Conservation (phyloP, 2,113 vertebrate species). For the Sinocyclocheilus anophthalmus region DNA sequence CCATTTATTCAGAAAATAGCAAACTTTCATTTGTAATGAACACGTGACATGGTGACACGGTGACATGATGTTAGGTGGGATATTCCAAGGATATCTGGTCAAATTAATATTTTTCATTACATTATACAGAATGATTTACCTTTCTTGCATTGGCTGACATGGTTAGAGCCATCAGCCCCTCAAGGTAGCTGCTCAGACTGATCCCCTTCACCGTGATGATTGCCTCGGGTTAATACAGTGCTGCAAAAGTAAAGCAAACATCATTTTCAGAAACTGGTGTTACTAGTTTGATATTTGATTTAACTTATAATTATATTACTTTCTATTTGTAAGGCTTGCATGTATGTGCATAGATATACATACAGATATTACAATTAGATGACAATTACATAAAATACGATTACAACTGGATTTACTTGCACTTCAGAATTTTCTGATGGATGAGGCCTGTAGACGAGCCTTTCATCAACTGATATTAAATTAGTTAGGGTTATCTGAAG, state of each 20-base stretch:
- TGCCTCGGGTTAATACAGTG: constrained; percentile 93
- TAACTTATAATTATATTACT: neutral
- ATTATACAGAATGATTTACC: constrained; percentile 69
- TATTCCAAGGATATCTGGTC: constrained; percentile 19
- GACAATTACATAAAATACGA: neutral
- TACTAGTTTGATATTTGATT: neutral
- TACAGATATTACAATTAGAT: neutral
- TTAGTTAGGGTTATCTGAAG: constrained; percentile 94
- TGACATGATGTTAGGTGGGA: neutral
- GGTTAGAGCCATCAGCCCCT: constrained; percentile 91
- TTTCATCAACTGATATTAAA: constrained; percentile 94
- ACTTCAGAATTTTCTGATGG: constrained; percentile 88
- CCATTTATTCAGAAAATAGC: neutral
- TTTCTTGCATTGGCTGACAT: constrained; percentile 95
- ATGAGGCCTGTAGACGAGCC: constrained; percentile 90
- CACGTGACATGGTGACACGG: neutral
- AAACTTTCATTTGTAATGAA: constrained; percentile 7
- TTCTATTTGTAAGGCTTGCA: neutral
- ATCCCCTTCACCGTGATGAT: constrained; percentile 95
- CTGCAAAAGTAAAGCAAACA: constrained; percentile 66
- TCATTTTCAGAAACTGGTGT: neutral
- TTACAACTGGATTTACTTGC: constrained; percentile 74
- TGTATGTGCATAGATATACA: neutral
- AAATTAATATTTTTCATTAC: neutral
- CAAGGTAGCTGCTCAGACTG: constrained; percentile 91